phyloP scores from a whole-genome alignment of 2,797 vertebrate genomes.

The Sebastes nivosus region DNA sequence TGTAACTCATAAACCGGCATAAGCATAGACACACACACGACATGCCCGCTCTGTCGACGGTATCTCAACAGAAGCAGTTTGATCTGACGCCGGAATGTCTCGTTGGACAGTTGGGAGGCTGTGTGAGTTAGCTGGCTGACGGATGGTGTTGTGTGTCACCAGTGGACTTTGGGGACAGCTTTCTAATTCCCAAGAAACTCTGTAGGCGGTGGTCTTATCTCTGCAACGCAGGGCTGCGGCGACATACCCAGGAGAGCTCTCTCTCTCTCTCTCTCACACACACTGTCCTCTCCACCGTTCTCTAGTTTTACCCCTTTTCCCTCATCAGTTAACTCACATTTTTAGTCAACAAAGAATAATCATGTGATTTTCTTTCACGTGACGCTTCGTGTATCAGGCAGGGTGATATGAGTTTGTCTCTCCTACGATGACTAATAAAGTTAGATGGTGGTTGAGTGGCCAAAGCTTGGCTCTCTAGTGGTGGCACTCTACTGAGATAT shows the following conservation, averaged over 20 bases:
- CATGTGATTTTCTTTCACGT: not conserved
- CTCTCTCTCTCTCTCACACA: slow-evolving; percentile 11
- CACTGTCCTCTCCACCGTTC: not conserved
- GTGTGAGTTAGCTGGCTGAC: not conserved
- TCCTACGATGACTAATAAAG: slow-evolving; percentile 12
- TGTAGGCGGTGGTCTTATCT: slow-evolving; percentile 81
- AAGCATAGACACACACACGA: not conserved
- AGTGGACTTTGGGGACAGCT: slow-evolving; percentile 58
- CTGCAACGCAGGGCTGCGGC: slow-evolving; percentile 67
- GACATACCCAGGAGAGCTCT: slow-evolving; percentile 57
- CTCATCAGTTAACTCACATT: not conserved
- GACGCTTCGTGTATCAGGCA: not conserved
- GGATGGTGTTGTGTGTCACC: slow-evolving; percentile 53
- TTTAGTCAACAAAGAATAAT: not conserved
- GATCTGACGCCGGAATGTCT: slow-evolving; percentile 10
- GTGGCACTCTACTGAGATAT: not conserved
- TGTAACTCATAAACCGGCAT: not conserved
- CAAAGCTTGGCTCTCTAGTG: not conserved
- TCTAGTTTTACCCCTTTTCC: not conserved
- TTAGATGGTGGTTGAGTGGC: not conserved
- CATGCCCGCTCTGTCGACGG: slow-evolving; percentile 8
- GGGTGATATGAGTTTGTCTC: not conserved
- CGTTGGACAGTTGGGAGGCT: slow-evolving; percentile 45
- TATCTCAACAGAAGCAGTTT: slow-evolving; percentile 22
- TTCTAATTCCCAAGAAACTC: slow-evolving; percentile 78